These are phyloP conservation scores for Eudasyphora cyanicolor DNA, from an alignment of 2,888 invertebrate species.

Conservation along the genomic window DNA sequence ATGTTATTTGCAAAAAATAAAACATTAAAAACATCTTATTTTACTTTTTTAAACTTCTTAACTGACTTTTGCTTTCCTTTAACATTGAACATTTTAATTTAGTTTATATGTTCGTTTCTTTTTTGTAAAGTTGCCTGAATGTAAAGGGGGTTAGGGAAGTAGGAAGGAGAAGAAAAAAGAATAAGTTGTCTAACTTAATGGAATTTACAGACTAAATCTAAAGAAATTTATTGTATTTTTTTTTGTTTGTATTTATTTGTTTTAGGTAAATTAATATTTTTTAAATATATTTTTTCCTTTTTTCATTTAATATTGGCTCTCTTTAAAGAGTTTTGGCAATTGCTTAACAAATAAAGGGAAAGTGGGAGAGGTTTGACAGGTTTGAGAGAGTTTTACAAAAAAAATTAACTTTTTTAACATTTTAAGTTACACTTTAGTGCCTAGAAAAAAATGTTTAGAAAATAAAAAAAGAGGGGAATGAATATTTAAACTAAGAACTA, in stretches of 20 bases:
- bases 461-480: conserved; percentile 2
- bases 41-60: no score
- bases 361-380: neutral
- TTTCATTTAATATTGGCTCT: conserved; percentile 49
- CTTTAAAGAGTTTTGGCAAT: conserved; percentile 64
- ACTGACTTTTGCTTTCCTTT: no score
- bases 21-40: no score
- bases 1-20: neutral
- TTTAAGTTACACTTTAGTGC: conserved; percentile 64
- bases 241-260: neutral
- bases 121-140: conserved; percentile 53
- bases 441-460: conserved; percentile 41
- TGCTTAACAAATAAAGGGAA: conserved; percentile 54
- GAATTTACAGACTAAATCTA: conserved; percentile 36
- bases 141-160: conserved; percentile 36
- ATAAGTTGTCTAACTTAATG: neutral
- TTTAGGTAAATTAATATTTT: conserved; percentile 13
- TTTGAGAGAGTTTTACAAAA: neutral
- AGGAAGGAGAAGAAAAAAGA: conserved; percentile 34
- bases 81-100: no score
- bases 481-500: conserved; percentile 17
- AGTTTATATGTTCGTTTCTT: conserved; percentile 8
- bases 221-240: conserved; percentile 29
- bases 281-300: conserved; percentile 33
- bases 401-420: conserved; percentile 42